phyloP scores from a whole-genome alignment of 2,888 invertebrate species.

The Aphidius colemani region DNA sequence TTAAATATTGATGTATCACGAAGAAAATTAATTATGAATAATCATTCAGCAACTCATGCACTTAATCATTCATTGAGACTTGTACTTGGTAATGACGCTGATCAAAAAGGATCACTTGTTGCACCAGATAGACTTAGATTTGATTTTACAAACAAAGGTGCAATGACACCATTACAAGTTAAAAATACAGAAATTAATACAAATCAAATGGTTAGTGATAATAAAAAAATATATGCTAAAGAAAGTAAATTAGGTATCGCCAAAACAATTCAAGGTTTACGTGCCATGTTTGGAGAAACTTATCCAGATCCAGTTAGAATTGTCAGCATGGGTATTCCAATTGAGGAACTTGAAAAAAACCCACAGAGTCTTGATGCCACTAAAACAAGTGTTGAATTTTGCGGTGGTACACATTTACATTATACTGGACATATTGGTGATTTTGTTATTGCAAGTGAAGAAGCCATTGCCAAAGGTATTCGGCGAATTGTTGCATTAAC shows the following conservation, averaged over 20 bases:
- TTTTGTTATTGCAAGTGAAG: slow-evolving; percentile 95
- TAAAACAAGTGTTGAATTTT: slow-evolving; percentile 96
- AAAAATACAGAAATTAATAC: slow-evolving; percentile 83
- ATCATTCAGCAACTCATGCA: slow-evolving; percentile 97
- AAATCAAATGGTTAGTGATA: slow-evolving; percentile 75
- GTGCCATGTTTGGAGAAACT: slow-evolving; percentile 98
- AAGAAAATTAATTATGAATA: slow-evolving; percentile 93
- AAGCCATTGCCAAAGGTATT: slow-evolving; percentile 98
- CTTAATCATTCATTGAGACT: slow-evolving; percentile 91
- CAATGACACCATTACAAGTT: slow-evolving; percentile 87
- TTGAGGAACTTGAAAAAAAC: slow-evolving; percentile 85
- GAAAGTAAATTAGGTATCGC: slow-evolving; percentile 83
- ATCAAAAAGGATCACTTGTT: slow-evolving; percentile 96
- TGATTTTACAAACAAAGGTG: slow-evolving; percentile 94
- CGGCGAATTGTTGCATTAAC: slow-evolving; percentile 96
- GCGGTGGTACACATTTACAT: slow-evolving; percentile 96
- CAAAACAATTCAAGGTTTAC: slow-evolving; percentile 87
- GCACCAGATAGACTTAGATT: slow-evolving; percentile 96
- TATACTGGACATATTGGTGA: slow-evolving; percentile 92
- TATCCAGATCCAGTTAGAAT: slow-evolving; percentile 96
- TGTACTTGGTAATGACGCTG: slow-evolving; percentile 88
- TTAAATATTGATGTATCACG: slow-evolving; percentile 84
- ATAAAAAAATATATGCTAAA: slow-evolving; percentile 85
- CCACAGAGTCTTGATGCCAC: slow-evolving; percentile 80
- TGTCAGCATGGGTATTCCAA: slow-evolving; percentile 90